phyloP scores from a whole-genome alignment of 2,888 invertebrate species.

The Rhogogaster chlorosoma region DNA sequence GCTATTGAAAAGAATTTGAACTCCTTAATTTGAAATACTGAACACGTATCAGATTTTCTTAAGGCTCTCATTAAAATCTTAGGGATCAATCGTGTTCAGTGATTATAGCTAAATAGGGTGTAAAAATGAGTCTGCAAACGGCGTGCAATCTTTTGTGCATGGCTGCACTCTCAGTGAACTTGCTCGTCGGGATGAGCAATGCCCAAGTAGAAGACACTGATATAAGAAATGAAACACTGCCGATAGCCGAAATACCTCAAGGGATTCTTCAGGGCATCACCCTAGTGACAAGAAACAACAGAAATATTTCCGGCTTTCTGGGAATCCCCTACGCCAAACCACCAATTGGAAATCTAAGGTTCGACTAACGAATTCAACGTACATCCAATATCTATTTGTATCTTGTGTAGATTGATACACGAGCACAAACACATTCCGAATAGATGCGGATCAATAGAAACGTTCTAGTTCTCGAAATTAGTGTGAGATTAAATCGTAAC shows the following conservation, averaged over 20 bases:
- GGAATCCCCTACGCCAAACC: neutral
- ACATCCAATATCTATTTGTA: neutral
- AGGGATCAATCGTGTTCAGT: neutral
- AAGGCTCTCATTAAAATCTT: neutral
- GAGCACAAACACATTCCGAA: no score
- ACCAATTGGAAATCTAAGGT: neutral
- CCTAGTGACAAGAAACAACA: neutral
- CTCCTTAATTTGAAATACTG: neutral
- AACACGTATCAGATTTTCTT: neutral
- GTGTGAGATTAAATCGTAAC: neutral
- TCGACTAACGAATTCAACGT: neutral
- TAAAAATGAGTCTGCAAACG: neutral
- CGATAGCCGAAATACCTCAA: neutral
- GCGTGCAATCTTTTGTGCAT: neutral
- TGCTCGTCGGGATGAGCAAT: neutral
- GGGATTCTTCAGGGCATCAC: neutral
- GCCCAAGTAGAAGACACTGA: neutral
- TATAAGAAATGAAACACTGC: neutral
- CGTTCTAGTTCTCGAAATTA: neutral
- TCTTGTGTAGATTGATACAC: neutral
- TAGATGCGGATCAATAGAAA: neutral
- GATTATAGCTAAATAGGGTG: neutral
- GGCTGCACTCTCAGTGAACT: neutral
- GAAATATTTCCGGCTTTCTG: neutral
- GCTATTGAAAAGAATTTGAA: neutral